A percentile compares a stretch with the other conserved stretches of the same genome.
These are phyloP conservation scores for Notothenia coriiceps DNA, from an alignment of 2,113 vertebrate species.

Conservation along the genomic window DNA sequence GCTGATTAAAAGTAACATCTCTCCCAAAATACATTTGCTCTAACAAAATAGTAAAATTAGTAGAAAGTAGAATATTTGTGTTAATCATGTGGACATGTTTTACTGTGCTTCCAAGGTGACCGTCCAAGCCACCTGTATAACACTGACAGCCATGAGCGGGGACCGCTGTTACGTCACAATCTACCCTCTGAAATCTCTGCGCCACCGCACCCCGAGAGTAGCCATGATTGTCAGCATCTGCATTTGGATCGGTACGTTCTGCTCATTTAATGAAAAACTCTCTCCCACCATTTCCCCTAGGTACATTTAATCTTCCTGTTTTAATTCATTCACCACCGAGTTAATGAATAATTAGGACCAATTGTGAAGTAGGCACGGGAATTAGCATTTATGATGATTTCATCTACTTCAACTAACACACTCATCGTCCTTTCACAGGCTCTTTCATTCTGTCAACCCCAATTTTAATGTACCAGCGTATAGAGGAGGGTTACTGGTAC, in stretches of 20 bases:
- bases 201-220: slow-evolving; percentile 85
- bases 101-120: slow-evolving; percentile 80
- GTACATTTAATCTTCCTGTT: background rate
- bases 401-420: background rate
- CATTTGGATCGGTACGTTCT: slow-evolving; percentile 86
- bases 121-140: slow-evolving; percentile 89
- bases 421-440: slow-evolving; percentile 64
- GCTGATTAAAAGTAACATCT: background rate
- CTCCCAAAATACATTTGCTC: background rate
- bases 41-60: background rate
- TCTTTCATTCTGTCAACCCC: slow-evolving; percentile 87
- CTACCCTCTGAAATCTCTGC: slow-evolving; percentile 87
- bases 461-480: slow-evolving; percentile 86
- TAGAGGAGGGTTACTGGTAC: slow-evolving; percentile 88
- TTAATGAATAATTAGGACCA: background rate
- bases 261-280: background rate
- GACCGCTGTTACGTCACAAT: slow-evolving; percentile 88
- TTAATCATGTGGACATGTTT: background rate
- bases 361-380: background rate
- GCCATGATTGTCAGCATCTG: slow-evolving; percentile 88
- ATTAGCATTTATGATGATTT: background rate
- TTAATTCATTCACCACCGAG: background rate
- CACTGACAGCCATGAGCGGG: slow-evolving; percentile 88
- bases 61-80: background rate
- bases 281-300: background rate